Conservation (phyloP, 2,797 vertebrate species). For the Lepus townsendii region DNA sequence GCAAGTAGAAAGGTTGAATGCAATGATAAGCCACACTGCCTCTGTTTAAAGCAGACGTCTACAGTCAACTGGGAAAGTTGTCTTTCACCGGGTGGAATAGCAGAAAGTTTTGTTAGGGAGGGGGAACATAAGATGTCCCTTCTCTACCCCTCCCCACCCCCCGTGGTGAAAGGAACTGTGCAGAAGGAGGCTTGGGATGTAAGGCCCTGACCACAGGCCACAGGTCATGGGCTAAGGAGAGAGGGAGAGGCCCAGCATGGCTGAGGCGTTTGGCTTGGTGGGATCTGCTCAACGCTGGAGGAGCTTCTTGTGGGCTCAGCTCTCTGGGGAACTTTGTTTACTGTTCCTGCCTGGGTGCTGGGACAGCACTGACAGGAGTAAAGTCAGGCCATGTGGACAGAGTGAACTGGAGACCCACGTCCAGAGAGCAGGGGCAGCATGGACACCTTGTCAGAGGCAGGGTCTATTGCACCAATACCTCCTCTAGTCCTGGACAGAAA, state of each 20-base stretch:
- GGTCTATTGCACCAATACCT: neutral
- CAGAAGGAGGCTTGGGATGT: neutral
- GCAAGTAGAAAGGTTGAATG: slow-evolving; percentile 41
- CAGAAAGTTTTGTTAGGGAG: slow-evolving; percentile 19
- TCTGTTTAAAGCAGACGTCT: slow-evolving; percentile 26
- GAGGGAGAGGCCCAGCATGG: neutral
- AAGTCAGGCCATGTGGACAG: neutral
- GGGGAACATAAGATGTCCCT: neutral
- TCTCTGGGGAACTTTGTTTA: neutral
- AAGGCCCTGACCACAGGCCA: neutral
- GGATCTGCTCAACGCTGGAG: neutral
- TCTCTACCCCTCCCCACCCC: neutral
- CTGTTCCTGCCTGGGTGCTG: neutral
- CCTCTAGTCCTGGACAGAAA: neutral
- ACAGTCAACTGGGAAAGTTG: neutral
- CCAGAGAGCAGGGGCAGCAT: neutral
- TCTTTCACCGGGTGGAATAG: neutral
- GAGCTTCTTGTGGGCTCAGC: neutral
- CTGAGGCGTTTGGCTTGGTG: neutral
- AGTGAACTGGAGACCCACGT: neutral
- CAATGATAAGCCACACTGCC: neutral
- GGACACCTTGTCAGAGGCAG: neutral
- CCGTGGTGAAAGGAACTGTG: neutral
- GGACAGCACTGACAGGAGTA: neutral
- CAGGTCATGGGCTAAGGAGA: neutral